A percentile compares a stretch with the other conserved stretches of the same genome.
These are phyloP conservation scores for human (Homo sapiens) DNA, from an alignment of 2,113 vertebrate species.

Conservation along the genomic window GRCh38 chrX:6569001-6569500, in stretches of 20 bases:
- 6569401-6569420: background rate
- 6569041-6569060: rapidly evolving
- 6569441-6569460: background rate
- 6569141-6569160: background rate
- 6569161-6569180: background rate
- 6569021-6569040: background rate
- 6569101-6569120: background rate
- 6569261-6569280: background rate
- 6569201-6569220: background rate
- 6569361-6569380: background rate
- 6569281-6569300: background rate
- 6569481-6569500: background rate
- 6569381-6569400: background rate
- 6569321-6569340: background rate
- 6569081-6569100: background rate
- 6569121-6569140: background rate
- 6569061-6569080: background rate
- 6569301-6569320: background rate
- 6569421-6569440: background rate
- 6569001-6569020: too few relatives aligned
- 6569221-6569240: too few relatives aligned
- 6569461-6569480: too few relatives aligned
- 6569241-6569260: background rate
- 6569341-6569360: background rate
- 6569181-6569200: background rate